Conservation (phyloP, 2,113 vertebrate species). For the Gallinago media region DNA sequence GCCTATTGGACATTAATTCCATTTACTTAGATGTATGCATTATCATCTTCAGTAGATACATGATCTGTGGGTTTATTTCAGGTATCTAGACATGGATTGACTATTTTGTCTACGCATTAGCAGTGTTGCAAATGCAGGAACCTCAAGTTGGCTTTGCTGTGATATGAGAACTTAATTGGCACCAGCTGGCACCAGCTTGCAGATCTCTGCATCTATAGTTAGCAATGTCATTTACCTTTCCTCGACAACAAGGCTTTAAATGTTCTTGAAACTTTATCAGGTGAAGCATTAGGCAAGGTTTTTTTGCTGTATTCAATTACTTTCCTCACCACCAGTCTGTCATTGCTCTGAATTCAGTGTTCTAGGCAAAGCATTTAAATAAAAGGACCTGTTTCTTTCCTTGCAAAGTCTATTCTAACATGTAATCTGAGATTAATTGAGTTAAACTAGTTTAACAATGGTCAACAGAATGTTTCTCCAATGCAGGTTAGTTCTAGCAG, state of each 20-base stretch:
- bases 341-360: accelerated
- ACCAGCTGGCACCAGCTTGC: not conserved
- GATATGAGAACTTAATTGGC: not conserved
- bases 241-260: not conserved
- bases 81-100: not conserved
- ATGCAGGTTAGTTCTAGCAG: not conserved
- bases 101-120: not conserved
- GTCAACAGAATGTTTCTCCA: not conserved
- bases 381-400: not conserved
- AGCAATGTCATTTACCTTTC: not conserved
- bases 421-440: accelerated
- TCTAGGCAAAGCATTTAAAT: not conserved
- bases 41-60: not conserved
- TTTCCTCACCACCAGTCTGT: not conserved
- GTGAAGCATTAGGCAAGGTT: not conserved
- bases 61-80: not conserved
- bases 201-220: not conserved
- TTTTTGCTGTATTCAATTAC: not conserved
- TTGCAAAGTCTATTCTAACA: not conserved
- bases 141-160: constrained; percentile 17
- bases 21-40: accelerated
- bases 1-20: not conserved
- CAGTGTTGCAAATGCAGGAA: not conserved
- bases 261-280: not conserved
- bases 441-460: not conserved